A percentile compares a stretch with the other conserved stretches of the same genome.
phyloP scores from a whole-genome alignment of 2,113 vertebrate species.

The Vulpes vulpes region DNA sequence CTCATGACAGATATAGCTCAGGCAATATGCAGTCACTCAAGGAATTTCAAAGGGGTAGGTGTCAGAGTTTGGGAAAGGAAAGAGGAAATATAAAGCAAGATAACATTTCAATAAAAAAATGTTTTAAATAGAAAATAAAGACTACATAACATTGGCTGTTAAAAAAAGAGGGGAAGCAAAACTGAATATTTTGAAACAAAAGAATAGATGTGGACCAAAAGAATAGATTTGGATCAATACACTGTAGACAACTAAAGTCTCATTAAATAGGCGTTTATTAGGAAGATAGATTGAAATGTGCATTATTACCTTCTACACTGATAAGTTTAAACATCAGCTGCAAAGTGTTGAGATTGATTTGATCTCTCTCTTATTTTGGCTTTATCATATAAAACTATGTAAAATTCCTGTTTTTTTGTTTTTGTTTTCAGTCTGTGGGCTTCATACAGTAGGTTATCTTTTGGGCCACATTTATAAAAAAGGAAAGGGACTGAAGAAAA shows the following conservation, averaged over 20 bases:
- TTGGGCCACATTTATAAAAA: constrained; percentile 43
- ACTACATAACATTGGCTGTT: constrained; percentile 15
- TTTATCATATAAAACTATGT: constrained; percentile 34
- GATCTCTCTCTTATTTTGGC: constrained; percentile 19
- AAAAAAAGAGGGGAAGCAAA: neutral
- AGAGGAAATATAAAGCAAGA: constrained; percentile 27
- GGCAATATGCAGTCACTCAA: constrained; percentile 49
- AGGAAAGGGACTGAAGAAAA: constrained; percentile 17
- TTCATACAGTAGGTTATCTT: constrained; percentile 62
- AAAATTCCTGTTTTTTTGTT: constrained; percentile 11
- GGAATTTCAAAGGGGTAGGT: constrained; percentile 18
- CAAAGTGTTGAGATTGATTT: constrained; percentile 25
- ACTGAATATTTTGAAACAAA: constrained; percentile 40
- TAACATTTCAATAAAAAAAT: neutral
- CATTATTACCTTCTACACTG: neutral
- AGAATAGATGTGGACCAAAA: neutral
- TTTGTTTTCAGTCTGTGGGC: constrained; percentile 56
- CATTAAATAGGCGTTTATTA: constrained; percentile 11
- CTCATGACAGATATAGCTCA: constrained; percentile 59
- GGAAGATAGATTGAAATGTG: neutral
- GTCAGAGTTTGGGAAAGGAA: constrained; percentile 34
- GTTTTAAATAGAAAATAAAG: constrained; percentile 35
- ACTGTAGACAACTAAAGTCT: neutral
- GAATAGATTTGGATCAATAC: neutral
- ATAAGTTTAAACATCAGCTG: constrained; percentile 39